Evolutionary conservation across 2,888 invertebrate species (phyloP), one percentile per base, ranked within the genome.

Genomic region (Hypsopygia costalis): DNA sequence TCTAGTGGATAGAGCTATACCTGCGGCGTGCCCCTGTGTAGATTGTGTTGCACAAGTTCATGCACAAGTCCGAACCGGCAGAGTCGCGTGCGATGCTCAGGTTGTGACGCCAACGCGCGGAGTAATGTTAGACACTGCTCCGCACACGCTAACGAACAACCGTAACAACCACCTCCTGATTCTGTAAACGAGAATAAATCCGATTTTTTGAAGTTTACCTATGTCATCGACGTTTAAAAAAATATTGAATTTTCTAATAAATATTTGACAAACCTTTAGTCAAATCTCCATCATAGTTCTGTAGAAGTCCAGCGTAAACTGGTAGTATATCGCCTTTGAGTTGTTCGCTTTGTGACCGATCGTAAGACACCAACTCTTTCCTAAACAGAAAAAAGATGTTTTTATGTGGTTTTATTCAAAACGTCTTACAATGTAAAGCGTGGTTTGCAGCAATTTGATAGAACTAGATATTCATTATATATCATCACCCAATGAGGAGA

Each of bases 81-180:
- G 1, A 97, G 86, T 0, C 93, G 91, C 45, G 93, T 90, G 43
- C 96, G 91, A 16, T 95, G 94, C 2, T 92, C 91, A 1, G 92
- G 90, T 61, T 94, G 94, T 4, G 94, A 95, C 3, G 97, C 97
- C 55, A 98, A 90, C 22, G 98, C 98, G 29, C 97, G 91, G 36
- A 98, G 87, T 32, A 98, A 82, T 0, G 97, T 97, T 21, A 98
- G 90, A 72, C 98, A 98, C 73, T 98, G 98, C 72, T 98, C 97
- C 0, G 97, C 96, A 29, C 97, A 96, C 1, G 98, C 94, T 40
- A 96, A 92, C 1, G 97, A 95, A 66, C 96, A 97, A 0, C 96
- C 96, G 75, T 95, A 97, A 74, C 96, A 97, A 2, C 93, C 72
- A 41, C 81, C 91, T 16, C 68, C 73, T 1, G 67, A 58, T 22